Conservation (phyloP, 2,797 vertebrate species). For the Tragopan temminckii region DNA sequence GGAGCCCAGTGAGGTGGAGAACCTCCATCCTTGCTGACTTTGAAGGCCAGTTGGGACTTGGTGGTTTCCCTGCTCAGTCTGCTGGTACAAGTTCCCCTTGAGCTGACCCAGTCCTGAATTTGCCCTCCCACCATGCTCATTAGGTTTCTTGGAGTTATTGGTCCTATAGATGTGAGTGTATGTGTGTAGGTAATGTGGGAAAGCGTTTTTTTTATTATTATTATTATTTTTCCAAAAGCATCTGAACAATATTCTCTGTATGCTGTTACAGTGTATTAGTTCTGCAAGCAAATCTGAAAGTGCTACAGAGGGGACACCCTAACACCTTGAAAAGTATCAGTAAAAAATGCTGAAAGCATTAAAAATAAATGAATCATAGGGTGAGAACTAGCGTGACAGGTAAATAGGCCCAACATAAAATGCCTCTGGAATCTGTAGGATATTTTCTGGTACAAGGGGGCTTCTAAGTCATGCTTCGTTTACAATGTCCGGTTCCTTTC, state of each 20-base stretch:
- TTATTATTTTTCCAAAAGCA: slow-evolving; percentile 53
- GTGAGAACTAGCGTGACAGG: slow-evolving; percentile 78
- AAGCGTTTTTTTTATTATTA: neutral
- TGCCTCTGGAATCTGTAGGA: slow-evolving; percentile 78
- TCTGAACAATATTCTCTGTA: slow-evolving; percentile 55
- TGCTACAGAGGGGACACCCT: slow-evolving; percentile 61
- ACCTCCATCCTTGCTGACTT: neutral
- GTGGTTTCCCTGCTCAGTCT: neutral
- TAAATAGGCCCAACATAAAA: slow-evolving; percentile 80
- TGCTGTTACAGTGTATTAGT: slow-evolving; percentile 53
- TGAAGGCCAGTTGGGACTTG: neutral
- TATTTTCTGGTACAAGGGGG: slow-evolving; percentile 82
- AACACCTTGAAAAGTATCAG: slow-evolving; percentile 76
- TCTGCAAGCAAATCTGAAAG: slow-evolving; percentile 70
- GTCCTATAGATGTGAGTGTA: neutral
- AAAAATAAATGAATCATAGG: slow-evolving; percentile 83
- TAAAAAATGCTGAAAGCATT: slow-evolving; percentile 81
- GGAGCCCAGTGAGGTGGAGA: fast-evolving
- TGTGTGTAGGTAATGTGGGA: neutral
- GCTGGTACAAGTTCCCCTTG: neutral
- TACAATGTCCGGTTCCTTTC: slow-evolving; percentile 85
- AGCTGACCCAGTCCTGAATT: neutral
- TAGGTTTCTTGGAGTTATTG: neutral
- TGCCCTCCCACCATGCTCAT: neutral
- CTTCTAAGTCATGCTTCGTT: slow-evolving; percentile 83